Conservation (phyloP, 2,797 vertebrate species). For the Pseudocheirus occidentalis region DNA sequence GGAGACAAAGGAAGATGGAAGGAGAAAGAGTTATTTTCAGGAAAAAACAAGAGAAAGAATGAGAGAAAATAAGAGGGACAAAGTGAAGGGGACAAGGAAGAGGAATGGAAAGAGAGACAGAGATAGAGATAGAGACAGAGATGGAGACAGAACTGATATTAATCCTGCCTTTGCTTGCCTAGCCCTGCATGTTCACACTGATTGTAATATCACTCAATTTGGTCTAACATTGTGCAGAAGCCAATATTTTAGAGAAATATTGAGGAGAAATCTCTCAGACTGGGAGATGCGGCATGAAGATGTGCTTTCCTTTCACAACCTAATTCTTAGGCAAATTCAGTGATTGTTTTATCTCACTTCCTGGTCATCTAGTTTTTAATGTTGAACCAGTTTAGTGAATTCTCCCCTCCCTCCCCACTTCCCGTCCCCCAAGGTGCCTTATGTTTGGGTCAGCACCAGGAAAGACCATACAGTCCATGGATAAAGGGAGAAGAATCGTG, state of each 20-base stretch:
- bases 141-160: neutral
- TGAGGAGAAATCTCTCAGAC: neutral
- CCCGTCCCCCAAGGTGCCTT: neutral
- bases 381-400: neutral
- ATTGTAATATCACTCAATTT: neutral
- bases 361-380: neutral
- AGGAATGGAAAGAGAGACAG: neutral
- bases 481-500: neutral
- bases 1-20: neutral
- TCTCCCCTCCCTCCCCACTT: neutral
- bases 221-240: neutral
- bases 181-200: neutral
- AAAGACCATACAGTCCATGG: neutral
- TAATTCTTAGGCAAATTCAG: neutral
- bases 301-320: neutral
- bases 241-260: neutral
- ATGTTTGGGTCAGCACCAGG: neutral
- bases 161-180: neutral
- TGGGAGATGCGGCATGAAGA: neutral
- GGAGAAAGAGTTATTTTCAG: neutral
- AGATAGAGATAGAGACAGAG: neutral
- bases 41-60: neutral
- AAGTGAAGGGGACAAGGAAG: neutral
- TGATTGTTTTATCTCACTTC: rapidly evolving
- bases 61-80: neutral